Base-by-base conservation (phyloP, 2,797 vertebrate genomes). In the Podargus strigoides region DNA sequence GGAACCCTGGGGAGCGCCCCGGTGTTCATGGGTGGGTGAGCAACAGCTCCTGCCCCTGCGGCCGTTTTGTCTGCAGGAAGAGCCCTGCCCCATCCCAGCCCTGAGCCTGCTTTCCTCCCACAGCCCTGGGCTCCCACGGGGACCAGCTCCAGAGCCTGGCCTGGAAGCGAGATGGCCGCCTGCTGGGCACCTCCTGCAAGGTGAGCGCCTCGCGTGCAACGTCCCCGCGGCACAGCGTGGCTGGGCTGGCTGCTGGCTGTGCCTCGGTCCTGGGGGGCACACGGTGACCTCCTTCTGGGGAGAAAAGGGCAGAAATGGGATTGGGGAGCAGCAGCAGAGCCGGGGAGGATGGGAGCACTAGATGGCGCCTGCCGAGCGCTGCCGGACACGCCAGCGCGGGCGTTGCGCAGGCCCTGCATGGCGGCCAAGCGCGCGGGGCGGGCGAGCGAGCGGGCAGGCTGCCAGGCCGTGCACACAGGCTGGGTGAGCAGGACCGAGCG, bases 171-270 rank as follows among this genome's bases (percentile, higher is more conserved):
- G 99, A 99, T 0, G 99, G 99, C 12, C 96, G 94, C n/a, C 97
- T 99, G 32, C 95, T 99, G 34, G 98, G 98, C 50, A 98, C 99
- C 7, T 98, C 98, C 42, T 99, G 98, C 97, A 99, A 99, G 98
- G 99, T 99, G 95, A 98, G 97, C 11, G 4, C 7, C 41, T 37
- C 8, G 7, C 1, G 41, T 50, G 18, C 5, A 2, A 17, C 49
- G 36, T 16, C 14, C 5, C 20, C 3, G 10, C 7, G 10, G 32
- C 49, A 7, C 4, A 3, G 60, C 59, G 1, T 0, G 5, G 63
- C 18, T 12, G 5, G 60, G 42, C 66, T 26, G 52, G 41, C 37
- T 41, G 28, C 56, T 6, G 4, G 28, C 76, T 10, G 36, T 2
- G 4, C 44, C 26, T 36, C 2, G 34, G 6, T 24, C 24, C 34